Evolutionary conservation across 1,140 invertebrate species (phyloP), one percentile per base, ranked within the genome.

Genomic region (Melanaphis sacchari): DNA sequence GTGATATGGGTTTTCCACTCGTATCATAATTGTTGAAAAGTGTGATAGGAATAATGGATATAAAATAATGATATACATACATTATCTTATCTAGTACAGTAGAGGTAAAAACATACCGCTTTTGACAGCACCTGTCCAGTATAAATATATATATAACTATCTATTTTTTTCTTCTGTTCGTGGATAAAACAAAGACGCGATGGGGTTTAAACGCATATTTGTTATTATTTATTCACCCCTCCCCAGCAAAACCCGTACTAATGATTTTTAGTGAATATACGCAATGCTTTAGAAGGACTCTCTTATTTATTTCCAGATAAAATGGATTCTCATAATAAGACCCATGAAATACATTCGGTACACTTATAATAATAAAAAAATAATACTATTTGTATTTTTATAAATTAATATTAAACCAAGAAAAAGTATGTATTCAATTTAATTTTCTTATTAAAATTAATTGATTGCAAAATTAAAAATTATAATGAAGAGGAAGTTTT

Each of bases 51-150:
- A 90, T 90, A 90, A 90, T 90, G 38, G 49, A 24, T 40, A 90
- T 90, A 54, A 90, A 90, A 90, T 54, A 54, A 90, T 40, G 49
- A 88, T 90, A 90, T 40, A 90, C 88, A 40, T 90, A 54, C 36
- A 52, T 54, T 90, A 54, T 90, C n/a, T 54, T 40, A 22, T 90
- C 36, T 90, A 54, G 88, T 54, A 43, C 36, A 40, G 49, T n/a
- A 8, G 36, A 52, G 49, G n/a, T 38, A 40, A 24, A 43, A 90
- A 90, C 8, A 54, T 22, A 52, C 46, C 24, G 36, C 36, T 40
- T 54, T 90, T 54, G 88, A 90, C 88, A 59, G 49, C 24, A 88
- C n/a, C 85, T 88, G 85, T 49, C 85, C 43, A 46, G 85, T 88
- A 7, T n/a, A n/a, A n/a, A 46, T n/a, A 88, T 31, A 66, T 15